Conservation (phyloP, 2,113 vertebrate genomes). For the Dolichallabes microphthalmus region DNA sequence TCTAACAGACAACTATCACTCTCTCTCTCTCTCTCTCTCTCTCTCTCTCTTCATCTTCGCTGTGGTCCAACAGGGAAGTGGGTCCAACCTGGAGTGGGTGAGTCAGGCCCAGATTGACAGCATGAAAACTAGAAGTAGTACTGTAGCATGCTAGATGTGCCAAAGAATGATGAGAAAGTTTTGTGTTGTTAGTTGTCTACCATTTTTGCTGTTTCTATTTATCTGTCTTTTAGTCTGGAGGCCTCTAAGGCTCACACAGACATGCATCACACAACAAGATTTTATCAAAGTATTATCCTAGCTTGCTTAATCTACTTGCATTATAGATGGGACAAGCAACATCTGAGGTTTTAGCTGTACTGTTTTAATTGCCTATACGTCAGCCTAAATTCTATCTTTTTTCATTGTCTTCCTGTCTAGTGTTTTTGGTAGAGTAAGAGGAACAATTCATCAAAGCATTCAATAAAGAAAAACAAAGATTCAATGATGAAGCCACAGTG, state of each 20-base stretch:
- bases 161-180: neutral
- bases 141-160: neutral
- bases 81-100: constrained; percentile 28
- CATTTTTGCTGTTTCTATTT: constrained; percentile 46
- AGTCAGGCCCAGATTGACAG: constrained; percentile 50
- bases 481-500: constrained; percentile 67
- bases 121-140: constrained; percentile 47
- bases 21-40: constrained; percentile 36
- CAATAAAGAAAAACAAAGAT: neutral
- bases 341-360: neutral
- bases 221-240: neutral
- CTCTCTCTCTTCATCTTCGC: constrained; percentile 63
- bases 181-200: constrained; percentile 65
- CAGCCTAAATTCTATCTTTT: neutral
- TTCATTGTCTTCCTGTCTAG: constrained; percentile 17
- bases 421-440: constrained; percentile 55
- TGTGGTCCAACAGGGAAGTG: constrained; percentile 50
- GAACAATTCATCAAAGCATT: constrained; percentile 55
- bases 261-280: neutral
- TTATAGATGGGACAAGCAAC: neutral
- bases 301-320: neutral
- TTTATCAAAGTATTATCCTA: neutral
- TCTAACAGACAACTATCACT: constrained; percentile 48
- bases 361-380: neutral
- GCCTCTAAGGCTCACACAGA: neutral